Percentiles rank a stretch among this genome's conserved stretches.
Evolutionary conservation across 2,797 vertebrate species (phyloP).

Genomic region (Malacoraja senta): DNA sequence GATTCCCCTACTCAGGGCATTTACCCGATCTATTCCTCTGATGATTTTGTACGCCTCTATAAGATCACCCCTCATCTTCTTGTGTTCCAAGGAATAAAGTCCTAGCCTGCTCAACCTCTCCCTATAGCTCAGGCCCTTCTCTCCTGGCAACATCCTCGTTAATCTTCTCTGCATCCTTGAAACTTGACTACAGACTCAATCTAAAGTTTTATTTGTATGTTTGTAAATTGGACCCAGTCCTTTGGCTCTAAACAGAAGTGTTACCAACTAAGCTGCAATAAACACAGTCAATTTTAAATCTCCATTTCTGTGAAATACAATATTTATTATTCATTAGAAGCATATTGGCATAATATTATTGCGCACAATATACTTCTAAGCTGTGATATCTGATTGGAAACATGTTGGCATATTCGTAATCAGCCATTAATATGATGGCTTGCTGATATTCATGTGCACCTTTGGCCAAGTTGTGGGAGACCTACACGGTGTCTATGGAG

Average conservation of each 20-base stretch:
- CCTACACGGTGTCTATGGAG: not conserved
- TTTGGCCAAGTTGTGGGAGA: not conserved
- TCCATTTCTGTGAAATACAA: not conserved
- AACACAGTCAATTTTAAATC: not conserved
- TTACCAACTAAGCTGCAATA: not conserved
- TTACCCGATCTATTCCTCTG: too few species aligned
- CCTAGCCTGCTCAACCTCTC: too few species aligned
- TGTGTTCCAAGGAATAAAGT: too few species aligned
- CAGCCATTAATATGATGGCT: not conserved
- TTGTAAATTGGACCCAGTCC: not conserved
- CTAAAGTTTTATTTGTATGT: not conserved
- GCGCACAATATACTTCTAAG: not conserved
- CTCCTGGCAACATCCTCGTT: too few species aligned
- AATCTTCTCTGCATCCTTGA: not conserved
- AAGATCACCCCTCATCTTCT: too few species aligned
- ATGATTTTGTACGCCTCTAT: too few species aligned
- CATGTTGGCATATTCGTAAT: not conserved
- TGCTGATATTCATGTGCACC: not conserved
- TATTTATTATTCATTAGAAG: not conserved
- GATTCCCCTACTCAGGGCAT: too few species aligned
- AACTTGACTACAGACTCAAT: not conserved
- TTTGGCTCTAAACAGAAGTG: not conserved
- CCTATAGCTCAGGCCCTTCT: too few species aligned
- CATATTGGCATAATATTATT: not conserved
- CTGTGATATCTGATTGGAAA: not conserved